A percentile compares a stretch with the other conserved stretches of the same genome.
These are phyloP conservation scores for Euspilapteryx auroguttella DNA, from an alignment of 2,888 invertebrate species.

Conservation along the genomic window DNA sequence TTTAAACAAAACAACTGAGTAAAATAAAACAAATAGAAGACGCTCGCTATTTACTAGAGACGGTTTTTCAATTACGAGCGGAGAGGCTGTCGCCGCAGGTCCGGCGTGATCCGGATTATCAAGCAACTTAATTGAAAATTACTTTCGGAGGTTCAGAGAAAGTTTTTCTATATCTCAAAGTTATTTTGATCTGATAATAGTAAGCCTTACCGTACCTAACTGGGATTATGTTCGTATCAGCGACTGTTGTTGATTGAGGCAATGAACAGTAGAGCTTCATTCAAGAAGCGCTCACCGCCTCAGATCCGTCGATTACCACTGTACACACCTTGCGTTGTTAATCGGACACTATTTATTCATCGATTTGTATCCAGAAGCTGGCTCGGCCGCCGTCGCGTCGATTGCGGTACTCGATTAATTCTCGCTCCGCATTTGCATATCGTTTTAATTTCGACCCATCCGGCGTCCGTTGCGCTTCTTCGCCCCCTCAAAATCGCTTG, in stretches of 20 bases:
- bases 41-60: constrained; percentile 32
- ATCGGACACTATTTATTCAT: constrained; percentile 49
- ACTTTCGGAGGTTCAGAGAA: constrained; percentile 48
- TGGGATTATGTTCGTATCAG: too few relatives aligned
- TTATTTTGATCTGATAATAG: too few relatives aligned
- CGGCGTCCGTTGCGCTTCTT: constrained; percentile 41
- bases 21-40: constrained; percentile 17
- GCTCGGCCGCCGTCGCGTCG: constrained; percentile 35
- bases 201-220: too few relatives aligned
- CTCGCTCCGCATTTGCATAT: constrained; percentile 47
- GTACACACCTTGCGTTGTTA: constrained; percentile 36
- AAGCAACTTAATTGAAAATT: constrained; percentile 52
- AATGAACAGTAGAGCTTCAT: too few relatives aligned
- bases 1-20: too few relatives aligned
- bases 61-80: constrained; percentile 42
- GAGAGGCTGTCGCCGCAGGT: constrained; percentile 27
- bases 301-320: constrained; percentile 33
- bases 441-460: constrained; percentile 52
- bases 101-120: constrained; percentile 44
- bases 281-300: constrained; percentile 14
- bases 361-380: constrained; percentile 47
- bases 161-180: too few relatives aligned
- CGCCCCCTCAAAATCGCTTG: constrained; percentile 40
- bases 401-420: constrained; percentile 46
- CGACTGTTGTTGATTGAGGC: too few relatives aligned